These are phyloP conservation scores for Lissonota sp. DNA, from an alignment of 2,888 invertebrate genomes.

Conservation along the genomic window DNA sequence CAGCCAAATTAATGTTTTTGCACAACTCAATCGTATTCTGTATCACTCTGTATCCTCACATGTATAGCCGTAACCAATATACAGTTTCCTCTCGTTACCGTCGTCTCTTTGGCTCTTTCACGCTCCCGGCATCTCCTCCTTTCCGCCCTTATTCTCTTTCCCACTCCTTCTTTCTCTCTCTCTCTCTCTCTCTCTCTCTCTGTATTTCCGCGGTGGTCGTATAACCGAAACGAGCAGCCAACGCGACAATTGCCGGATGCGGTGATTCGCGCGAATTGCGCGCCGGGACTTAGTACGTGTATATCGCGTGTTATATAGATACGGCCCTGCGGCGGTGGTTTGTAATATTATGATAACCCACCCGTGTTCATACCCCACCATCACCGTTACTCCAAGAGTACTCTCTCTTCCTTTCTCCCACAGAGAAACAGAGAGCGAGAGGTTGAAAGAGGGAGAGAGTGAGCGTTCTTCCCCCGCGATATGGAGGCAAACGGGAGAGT, in stretches of 20 bases:
- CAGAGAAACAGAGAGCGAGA: too few species aligned
- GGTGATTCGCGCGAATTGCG: conserved; percentile 79
- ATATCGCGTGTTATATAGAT: conserved; percentile 77
- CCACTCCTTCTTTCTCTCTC: background rate
- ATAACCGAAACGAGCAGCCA: conserved; percentile 66
- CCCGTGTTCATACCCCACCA: conserved; percentile 71
- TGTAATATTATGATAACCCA: conserved; percentile 84
- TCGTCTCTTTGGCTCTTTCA: conserved; percentile 48
- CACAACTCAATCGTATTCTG: conserved; percentile 33
- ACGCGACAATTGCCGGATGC: conserved; percentile 74
- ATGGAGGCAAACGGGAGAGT: conserved; percentile 10
- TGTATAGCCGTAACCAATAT: conserved; percentile 49
- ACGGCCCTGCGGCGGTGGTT: conserved; percentile 82
- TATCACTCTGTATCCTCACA: conserved; percentile 46
- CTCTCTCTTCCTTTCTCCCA: conserved; percentile 8
- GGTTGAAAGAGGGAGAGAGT: background rate
- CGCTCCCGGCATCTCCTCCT: conserved; percentile 29
- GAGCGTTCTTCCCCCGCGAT: conserved; percentile 56
- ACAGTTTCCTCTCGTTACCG: conserved; percentile 45
- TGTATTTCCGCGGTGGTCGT: conserved; percentile 63
- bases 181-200: conserved; percentile 36
- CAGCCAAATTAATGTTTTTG: background rate
- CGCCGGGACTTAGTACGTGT: conserved; percentile 77
- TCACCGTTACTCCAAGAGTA: conserved; percentile 63
- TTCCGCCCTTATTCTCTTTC: background rate